Evolutionary conservation across 2,888 invertebrate species (phyloP).

Genomic region (Clivina fossor): DNA sequence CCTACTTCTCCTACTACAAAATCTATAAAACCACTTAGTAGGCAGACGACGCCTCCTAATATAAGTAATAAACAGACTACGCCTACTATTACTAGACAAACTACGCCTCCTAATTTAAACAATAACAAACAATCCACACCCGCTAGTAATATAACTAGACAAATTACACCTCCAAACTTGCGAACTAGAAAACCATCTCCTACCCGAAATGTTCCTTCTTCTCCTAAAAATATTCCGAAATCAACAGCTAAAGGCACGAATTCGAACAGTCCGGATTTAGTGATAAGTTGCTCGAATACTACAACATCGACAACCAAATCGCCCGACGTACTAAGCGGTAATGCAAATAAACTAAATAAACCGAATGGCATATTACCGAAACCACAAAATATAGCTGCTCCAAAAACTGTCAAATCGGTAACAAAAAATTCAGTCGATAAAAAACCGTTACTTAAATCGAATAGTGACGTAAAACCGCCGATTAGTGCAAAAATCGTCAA

Average conservation of each 20-base stretch:
- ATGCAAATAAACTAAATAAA: conserved; percentile 34
- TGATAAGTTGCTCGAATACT: conserved; percentile 67
- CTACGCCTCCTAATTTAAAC: conserved; percentile 31
- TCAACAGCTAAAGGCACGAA: conserved; percentile 50
- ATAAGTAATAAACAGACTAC: conserved; percentile 38
- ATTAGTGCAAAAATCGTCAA: conserved; percentile 35
- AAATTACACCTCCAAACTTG: conserved; percentile 55
- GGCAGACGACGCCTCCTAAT: conserved; percentile 34
- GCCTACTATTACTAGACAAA: conserved; percentile 37
- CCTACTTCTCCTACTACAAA: conserved; percentile 21
- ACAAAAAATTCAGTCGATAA: conserved; percentile 49
- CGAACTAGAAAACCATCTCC: conserved; percentile 50
- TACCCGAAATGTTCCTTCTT: conserved; percentile 51
- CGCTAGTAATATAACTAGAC: conserved; percentile 35
- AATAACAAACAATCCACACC: conserved; percentile 21
- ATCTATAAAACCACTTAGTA: conserved; percentile 8
- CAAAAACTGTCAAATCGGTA: conserved; percentile 53
- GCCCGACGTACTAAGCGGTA: conserved; percentile 62
- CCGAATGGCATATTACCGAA: conserved; percentile 43
- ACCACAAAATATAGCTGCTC: conserved; percentile 51
- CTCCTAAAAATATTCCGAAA: conserved; percentile 53
- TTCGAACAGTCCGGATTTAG: conserved; percentile 70
- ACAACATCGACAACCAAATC: conserved; percentile 59
- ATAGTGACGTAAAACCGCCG: conserved; percentile 39
- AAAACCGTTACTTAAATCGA: conserved; percentile 42